Conservation (phyloP, 2,888 invertebrate genomes). For the Spialia ferax region DNA sequence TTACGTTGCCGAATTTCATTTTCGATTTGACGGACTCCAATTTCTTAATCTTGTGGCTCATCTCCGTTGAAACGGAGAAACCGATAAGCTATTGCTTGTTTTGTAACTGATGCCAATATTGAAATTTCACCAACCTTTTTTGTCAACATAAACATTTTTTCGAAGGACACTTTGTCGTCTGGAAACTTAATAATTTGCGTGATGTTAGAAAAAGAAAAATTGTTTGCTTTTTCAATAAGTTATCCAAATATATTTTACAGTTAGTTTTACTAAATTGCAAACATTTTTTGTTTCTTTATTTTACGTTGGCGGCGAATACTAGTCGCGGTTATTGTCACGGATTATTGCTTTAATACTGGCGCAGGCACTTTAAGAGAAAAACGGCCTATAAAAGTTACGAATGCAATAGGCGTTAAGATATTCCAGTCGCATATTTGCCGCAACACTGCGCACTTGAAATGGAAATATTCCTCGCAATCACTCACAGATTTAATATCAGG, state of each 20-base stretch:
- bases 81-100: constrained; percentile 41
- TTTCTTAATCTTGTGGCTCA: constrained; percentile 58
- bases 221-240: constrained; percentile 8
- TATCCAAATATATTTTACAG: neutral
- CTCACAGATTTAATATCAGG: constrained; percentile 39
- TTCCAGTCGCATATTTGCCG: constrained; percentile 51
- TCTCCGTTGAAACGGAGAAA: constrained; percentile 45
- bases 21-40: constrained; percentile 64
- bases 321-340: constrained; percentile 59
- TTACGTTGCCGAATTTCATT: constrained; percentile 64
- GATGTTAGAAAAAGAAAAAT: neutral
- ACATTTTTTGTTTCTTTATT: constrained; percentile 22
- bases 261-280: constrained; percentile 12
- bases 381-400: constrained; percentile 62
- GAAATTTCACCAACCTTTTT: constrained; percentile 37
- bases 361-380: constrained; percentile 50
- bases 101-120: constrained; percentile 45
- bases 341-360: constrained; percentile 58
- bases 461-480: constrained; percentile 28
- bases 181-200: constrained; percentile 4
- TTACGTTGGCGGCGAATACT: constrained; percentile 39
- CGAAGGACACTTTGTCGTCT: constrained; percentile 3
- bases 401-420: constrained; percentile 64
- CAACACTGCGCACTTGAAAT: constrained; percentile 11
- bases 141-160: constrained; percentile 21